Evolutionary conservation across 2,888 invertebrate species (phyloP).

Genomic region (Teinopalpus imperialis): DNA sequence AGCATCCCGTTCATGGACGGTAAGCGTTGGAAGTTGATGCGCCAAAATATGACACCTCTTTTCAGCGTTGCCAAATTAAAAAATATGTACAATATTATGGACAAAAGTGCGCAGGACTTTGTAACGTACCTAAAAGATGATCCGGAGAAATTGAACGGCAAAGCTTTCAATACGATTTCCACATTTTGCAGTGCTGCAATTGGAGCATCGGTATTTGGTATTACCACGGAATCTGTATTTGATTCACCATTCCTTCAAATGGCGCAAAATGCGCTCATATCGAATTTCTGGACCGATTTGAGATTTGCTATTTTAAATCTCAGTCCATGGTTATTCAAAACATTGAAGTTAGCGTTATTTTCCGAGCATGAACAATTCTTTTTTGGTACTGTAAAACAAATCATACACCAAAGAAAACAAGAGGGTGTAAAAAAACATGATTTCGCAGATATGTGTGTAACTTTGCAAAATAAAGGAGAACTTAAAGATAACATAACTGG

Average conservation of each 20-base stretch:
- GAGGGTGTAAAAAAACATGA: conserved; percentile 31
- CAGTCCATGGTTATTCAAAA: conserved; percentile 31
- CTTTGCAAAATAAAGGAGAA: too few relatives aligned
- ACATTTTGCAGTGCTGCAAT: conserved; percentile 52
- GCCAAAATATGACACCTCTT: conserved; percentile 46
- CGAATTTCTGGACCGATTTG: conserved; percentile 29
- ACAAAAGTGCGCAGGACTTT: conserved; percentile 53
- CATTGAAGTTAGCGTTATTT: conserved; percentile 11
- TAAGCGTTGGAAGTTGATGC: conserved; percentile 41
- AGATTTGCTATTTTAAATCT: conserved; percentile 36
- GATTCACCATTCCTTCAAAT: conserved; percentile 54
- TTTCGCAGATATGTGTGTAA: conserved; percentile 37
- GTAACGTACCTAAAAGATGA: conserved; percentile 42
- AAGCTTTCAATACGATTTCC: conserved; percentile 37
- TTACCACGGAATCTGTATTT: conserved; percentile 49
- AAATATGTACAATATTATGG: conserved; percentile 55
- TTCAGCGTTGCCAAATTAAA: conserved; percentile 53
- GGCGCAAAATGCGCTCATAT: conserved; percentile 34
- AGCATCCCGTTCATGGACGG: conserved; percentile 38
- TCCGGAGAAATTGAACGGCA: conserved; percentile 38
- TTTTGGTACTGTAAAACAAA: conserved; percentile 23
- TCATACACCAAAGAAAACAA: conserved; percentile 29
- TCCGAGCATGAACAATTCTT: conserved; percentile 27
- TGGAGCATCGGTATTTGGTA: conserved; percentile 59
- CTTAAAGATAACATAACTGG: conserved; percentile 28